Evolutionary conservation across 2,888 invertebrate species (phyloP), one percentile per base, ranked within the genome.

Genomic region (Clanis bilineata): DNA sequence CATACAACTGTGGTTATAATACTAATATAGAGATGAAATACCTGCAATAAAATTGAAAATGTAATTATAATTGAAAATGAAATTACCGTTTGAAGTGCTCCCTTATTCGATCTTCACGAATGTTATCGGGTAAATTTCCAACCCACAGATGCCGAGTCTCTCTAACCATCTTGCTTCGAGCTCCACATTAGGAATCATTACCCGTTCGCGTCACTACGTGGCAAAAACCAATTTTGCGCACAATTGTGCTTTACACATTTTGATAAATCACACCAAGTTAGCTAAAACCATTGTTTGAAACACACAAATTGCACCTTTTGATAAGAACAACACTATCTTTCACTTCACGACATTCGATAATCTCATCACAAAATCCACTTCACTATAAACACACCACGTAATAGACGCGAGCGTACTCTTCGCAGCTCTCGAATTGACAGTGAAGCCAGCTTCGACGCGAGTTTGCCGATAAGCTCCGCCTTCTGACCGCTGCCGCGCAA

Each of bases 111-210:
- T 98, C 98, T 94, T 98, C 98, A 91, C 97, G 97, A 95, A 98
- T 97, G 95, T 97, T 98, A 95, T 98, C 98, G 96, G 98, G 98
- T 96, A 99, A 97, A 96, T 98, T 98, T 96, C 98, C 98, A 96
- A 99, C 98, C 98, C 98, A 98, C 95, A 99, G 96, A 95, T 99
- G 98, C 96, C 98, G 97, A 96, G 98, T 98, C 98, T 98, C 98
- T 96, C 98, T 98, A 96, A 99, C 98, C 99, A 99, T 99, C 96
- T 97, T 98, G 97, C 96, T 96, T 96, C 96, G 94, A 95, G 95
- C 96, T 96, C 97, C 96, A 96, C 96, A 96, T 96, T 95, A 95
- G 96, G 95, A 94, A 95, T 94, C 93, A 93, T 94, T 93, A 93
- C 93, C 93, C 93, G 93, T 93, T 92, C 92, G 92, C 93, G 90